Conservation (phyloP, 2,888 invertebrate genomes). For the Lepidonotus clava region DNA sequence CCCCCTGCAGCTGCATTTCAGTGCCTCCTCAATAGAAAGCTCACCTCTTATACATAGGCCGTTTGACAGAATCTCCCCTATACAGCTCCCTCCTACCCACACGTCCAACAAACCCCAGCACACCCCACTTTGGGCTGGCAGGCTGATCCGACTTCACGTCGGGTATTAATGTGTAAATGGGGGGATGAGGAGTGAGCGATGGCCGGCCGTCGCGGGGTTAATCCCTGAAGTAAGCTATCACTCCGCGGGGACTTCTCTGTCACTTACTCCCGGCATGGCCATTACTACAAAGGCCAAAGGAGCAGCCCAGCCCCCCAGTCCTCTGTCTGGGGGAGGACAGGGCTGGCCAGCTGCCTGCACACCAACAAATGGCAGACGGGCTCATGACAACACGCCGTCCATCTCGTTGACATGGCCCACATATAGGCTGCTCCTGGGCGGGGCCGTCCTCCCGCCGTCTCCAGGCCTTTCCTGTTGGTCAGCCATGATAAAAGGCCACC, state of each 20-base stretch:
- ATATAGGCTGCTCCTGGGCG: neutral
- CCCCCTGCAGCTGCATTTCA: too few species aligned
- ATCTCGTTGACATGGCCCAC: neutral
- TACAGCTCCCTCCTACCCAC: neutral
- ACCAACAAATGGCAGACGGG: too few species aligned
- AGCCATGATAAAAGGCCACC: neutral
- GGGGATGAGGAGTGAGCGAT: conserved; percentile 23
- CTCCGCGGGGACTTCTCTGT: neutral
- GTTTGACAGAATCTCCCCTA: neutral
- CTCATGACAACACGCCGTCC: too few species aligned
- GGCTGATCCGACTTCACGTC: neutral
- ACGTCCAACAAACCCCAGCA: neutral
- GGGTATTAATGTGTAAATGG: conserved; percentile 39
- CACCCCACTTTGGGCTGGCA: neutral
- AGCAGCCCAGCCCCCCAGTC: too few species aligned
- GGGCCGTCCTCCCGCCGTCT: neutral
- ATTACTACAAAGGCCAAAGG: conserved; percentile 25
- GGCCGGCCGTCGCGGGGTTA: neutral
- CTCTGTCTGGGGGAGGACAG: too few species aligned
- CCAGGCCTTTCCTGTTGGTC: neutral
- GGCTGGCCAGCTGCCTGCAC: too few species aligned
- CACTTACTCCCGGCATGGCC: conserved; percentile 7
- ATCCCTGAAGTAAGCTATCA: conserved; percentile 38
- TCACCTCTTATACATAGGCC: too few species aligned
- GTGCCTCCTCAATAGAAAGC: too few species aligned